Conservation (phyloP, 2,888 invertebrate species). For the Heteromurus nitidus region DNA sequence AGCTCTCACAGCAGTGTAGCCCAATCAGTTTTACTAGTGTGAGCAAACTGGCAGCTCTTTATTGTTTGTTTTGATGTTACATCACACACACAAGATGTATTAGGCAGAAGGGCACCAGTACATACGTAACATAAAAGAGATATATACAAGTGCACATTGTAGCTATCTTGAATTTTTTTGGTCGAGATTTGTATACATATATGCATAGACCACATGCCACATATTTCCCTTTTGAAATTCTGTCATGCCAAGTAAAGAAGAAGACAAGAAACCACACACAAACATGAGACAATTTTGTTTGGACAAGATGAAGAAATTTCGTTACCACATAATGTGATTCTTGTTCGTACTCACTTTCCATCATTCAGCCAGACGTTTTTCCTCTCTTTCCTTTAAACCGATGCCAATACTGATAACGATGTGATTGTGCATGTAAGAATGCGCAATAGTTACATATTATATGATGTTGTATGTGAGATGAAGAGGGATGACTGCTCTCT, state of each 20-base stretch:
- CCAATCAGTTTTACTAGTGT: too few species aligned
- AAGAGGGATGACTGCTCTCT: neutral
- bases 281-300: conserved; percentile 17
- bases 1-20: too few species aligned
- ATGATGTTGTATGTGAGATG: conserved; percentile 13
- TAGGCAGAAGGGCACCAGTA: too few species aligned
- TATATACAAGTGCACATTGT: too few species aligned
- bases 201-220: neutral
- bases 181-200: too few species aligned
- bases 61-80: too few species aligned
- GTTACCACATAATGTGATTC: conserved; percentile 9
- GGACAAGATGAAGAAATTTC: conserved; percentile 15
- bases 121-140: too few species aligned
- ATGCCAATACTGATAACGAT: conserved; percentile 3
- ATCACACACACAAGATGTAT: too few species aligned
- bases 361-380: conserved; percentile 6
- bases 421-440: conserved; percentile 15
- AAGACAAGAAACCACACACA: conserved; percentile 7
- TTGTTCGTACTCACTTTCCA: neutral
- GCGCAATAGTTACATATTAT: too few species aligned
- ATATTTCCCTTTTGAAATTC: neutral
- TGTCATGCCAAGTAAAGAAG: neutral
- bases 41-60: too few species aligned
- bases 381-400: neutral
- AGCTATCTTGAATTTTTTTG: neutral